phyloP scores from a whole-genome alignment of 1,140 invertebrate species.

The Tribolium madens region DNA sequence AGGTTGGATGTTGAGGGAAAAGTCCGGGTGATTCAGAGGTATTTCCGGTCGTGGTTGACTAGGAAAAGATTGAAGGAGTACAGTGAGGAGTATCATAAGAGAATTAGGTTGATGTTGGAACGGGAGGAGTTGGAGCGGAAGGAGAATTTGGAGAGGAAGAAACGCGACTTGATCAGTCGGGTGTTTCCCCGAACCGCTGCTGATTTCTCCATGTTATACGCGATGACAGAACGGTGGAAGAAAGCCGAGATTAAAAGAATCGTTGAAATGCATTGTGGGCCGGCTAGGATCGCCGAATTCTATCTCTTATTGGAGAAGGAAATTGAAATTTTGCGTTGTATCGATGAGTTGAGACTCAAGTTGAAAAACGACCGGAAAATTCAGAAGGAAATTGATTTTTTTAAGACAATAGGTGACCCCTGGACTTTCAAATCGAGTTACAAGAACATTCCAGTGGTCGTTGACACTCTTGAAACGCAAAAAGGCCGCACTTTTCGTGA shows the following conservation, averaged over 20 bases:
- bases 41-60: constrained; percentile 61
- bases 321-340: constrained; percentile 72
- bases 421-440: constrained; percentile 72
- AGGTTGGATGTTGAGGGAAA: constrained; percentile 68
- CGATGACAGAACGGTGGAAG: constrained; percentile 74
- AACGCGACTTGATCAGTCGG: constrained; percentile 70
- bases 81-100: constrained; percentile 67
- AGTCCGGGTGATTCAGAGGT: constrained; percentile 72
- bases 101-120: constrained; percentile 67
- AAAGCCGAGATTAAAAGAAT: constrained; percentile 71
- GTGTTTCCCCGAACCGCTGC: constrained; percentile 71
- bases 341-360: constrained; percentile 71
- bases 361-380: constrained; percentile 69
- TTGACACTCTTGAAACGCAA: constrained; percentile 77
- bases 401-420: constrained; percentile 73
- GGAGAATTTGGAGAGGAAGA: constrained; percentile 67
- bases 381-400: constrained; percentile 70
- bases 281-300: constrained; percentile 73
- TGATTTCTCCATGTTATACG: constrained; percentile 76
- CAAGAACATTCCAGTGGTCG: constrained; percentile 70
- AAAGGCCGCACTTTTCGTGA: constrained; percentile 72
- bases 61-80: constrained; percentile 61
- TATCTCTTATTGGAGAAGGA: constrained; percentile 74
- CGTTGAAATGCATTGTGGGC: constrained; percentile 69
- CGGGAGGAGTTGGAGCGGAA: constrained; percentile 66